These are phyloP conservation scores for Diaphora mendica DNA, from an alignment of 2,888 invertebrate genomes.

Conservation along the genomic window DNA sequence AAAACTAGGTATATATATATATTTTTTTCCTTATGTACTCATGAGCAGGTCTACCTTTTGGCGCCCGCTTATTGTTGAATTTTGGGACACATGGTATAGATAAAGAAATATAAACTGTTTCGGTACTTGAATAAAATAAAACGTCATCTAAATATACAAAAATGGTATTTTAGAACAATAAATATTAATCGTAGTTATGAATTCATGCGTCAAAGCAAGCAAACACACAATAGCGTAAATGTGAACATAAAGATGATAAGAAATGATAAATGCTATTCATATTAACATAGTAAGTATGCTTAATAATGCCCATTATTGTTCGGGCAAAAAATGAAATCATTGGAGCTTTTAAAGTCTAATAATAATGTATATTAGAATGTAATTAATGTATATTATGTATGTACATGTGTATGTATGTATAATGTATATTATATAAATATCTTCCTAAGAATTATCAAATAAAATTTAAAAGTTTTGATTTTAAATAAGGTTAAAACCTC, in stretches of 20 bases:
- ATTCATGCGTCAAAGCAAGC: background rate
- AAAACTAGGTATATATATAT: no score
- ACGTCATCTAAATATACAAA: background rate
- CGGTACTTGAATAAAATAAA: background rate
- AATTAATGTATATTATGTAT: background rate
- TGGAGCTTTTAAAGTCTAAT: background rate
- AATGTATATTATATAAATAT: background rate
- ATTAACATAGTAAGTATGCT: background rate
- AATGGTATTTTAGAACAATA: background rate
- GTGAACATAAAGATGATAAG: background rate
- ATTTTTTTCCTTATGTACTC: no score
- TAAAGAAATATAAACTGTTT: background rate
- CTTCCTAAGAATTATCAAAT: background rate
- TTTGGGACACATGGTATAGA: no score
- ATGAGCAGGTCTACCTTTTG: no score
- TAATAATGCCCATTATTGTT: background rate
- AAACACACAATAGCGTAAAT: background rate
- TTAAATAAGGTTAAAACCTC: no score
- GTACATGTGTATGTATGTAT: no score
- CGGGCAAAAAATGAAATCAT: background rate
- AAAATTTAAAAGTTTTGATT: background rate
- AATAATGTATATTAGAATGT: background rate
- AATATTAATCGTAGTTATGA: background rate
- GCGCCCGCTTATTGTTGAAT: no score
- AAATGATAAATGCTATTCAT: constrained; percentile 1